Evolutionary conservation across 2,888 invertebrate species (phyloP).

Genomic region (Abrostola triplasia): DNA sequence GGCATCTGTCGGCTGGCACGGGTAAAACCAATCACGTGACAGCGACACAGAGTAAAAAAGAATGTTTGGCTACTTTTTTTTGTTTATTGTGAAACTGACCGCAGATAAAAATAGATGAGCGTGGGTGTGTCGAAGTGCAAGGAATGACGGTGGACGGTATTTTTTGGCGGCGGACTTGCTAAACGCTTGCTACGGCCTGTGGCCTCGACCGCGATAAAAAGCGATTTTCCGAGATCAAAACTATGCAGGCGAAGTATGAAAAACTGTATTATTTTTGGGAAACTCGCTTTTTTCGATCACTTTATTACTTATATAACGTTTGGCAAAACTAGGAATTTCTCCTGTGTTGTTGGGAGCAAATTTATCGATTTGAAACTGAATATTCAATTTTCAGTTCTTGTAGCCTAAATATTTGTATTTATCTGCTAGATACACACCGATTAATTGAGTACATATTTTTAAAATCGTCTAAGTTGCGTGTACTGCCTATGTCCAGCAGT

Average conservation of each 20-base stretch:
- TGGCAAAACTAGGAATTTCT: too few species aligned
- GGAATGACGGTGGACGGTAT: background rate
- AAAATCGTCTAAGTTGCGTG: too few species aligned
- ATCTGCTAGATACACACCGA: too few species aligned
- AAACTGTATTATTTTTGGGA: too few species aligned
- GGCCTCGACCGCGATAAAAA: background rate
- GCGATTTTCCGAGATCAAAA: background rate
- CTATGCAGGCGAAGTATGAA: background rate
- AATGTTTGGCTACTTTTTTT: slow-evolving; percentile 54
- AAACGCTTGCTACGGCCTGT: background rate
- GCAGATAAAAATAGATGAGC: slow-evolving; percentile 43
- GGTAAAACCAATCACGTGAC: slow-evolving; percentile 83
- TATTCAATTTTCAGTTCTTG: too few species aligned
- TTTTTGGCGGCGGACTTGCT: slow-evolving; percentile 9
- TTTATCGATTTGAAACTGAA: too few species aligned
- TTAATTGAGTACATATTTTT: too few species aligned
- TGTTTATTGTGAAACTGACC: slow-evolving; percentile 51
- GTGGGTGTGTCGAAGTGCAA: slow-evolving; percentile 38
- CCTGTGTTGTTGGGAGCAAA: too few species aligned
- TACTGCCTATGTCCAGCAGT: too few species aligned
- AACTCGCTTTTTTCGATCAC: too few species aligned
- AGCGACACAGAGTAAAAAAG: slow-evolving; percentile 65
- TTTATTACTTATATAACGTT: too few species aligned
- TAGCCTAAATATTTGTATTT: too few species aligned
- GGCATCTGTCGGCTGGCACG: slow-evolving; percentile 75